phyloP scores from a whole-genome alignment of 2,888 invertebrate species.

The Cerastis leucographa region DNA sequence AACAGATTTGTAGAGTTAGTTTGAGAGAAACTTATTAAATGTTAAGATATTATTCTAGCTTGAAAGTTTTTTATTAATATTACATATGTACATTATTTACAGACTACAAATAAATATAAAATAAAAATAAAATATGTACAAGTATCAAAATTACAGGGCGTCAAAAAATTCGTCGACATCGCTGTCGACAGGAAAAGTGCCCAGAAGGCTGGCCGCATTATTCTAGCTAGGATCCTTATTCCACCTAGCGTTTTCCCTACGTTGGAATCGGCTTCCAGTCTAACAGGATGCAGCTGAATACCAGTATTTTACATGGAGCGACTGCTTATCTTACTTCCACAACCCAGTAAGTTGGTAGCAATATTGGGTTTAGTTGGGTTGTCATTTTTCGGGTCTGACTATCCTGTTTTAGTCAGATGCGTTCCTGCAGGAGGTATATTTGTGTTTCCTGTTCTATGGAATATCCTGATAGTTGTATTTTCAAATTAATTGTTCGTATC shows the following conservation, averaged over 20 bases:
- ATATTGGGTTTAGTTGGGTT: too few relatives aligned
- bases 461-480: background rate
- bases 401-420: background rate
- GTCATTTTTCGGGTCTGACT: background rate
- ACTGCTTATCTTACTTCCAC: background rate
- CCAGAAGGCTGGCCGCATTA: too few relatives aligned
- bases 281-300: background rate
- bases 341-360: background rate
- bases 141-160: too few relatives aligned
- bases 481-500: background rate
- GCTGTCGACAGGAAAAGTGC: too few relatives aligned
- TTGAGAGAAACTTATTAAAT: background rate
- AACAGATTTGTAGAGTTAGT: background rate
- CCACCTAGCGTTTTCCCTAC: background rate
- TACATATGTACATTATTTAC: too few relatives aligned
- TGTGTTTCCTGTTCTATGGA: background rate
- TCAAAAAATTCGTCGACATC: too few relatives aligned
- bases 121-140: too few relatives aligned
- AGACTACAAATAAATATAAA: too few relatives aligned
- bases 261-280: background rate
- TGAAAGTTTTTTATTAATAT: too few relatives aligned
- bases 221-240: background rate
- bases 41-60: background rate
- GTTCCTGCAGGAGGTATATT: background rate
- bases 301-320: background rate